A percentile compares a stretch with the other conserved stretches of the same genome.
Conservation (phyloP, 2,113 vertebrate genomes). For the Microcebus murinus region DNA sequence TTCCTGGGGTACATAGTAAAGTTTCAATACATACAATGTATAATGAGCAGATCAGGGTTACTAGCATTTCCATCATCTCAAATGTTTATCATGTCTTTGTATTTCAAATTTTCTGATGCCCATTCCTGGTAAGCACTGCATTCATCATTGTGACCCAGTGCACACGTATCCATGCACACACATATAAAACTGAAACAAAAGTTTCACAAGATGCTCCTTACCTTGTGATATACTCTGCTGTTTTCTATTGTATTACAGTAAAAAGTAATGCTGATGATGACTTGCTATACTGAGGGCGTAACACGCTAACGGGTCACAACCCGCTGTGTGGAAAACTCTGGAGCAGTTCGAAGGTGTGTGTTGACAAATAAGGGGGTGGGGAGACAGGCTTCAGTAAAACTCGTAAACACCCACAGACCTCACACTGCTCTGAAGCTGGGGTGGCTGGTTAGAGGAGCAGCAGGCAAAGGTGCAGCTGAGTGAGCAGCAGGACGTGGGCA, state of each 20-base stretch:
- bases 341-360: not conserved
- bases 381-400: not conserved
- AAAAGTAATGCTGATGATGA: not conserved
- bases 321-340: not conserved
- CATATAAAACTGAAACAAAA: not conserved
- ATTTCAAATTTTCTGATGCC: not conserved
- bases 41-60: not conserved
- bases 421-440: not conserved
- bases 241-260: not conserved
- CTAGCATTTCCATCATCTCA: not conserved
- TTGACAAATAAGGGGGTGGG: not conserved
- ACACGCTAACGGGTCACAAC: not conserved
- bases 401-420: not conserved
- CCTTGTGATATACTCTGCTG: not conserved
- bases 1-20: not conserved
- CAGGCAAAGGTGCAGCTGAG: not conserved
- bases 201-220: not conserved
- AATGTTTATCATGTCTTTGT: not conserved
- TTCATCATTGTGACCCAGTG: no score
- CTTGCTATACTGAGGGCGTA: not conserved
- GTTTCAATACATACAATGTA: not conserved
- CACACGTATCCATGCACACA: fast-evolving
- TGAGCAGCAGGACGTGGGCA: fast-evolving
- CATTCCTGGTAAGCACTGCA: not conserved
- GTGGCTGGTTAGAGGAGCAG: not conserved